Percentiles rank a stretch among this genome's conserved stretches.
Conservation (phyloP, 2,888 invertebrate species). For the Mycogona germanica region DNA sequence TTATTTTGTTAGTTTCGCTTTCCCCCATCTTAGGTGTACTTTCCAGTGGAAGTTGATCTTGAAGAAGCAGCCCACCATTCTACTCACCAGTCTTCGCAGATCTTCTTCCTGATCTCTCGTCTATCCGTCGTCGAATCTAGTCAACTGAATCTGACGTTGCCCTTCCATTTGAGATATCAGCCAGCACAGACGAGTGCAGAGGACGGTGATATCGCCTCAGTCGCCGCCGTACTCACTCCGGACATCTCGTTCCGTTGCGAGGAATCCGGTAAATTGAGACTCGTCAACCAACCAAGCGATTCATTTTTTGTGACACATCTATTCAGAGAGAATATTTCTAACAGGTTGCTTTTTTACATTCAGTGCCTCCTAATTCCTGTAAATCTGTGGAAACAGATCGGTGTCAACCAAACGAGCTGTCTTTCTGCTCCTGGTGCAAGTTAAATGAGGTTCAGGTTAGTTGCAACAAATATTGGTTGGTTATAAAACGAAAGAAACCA, state of each 20-base stretch:
- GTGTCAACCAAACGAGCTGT: no score
- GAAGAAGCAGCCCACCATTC: background rate
- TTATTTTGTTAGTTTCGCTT: background rate
- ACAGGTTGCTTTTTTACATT: no score
- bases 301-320: no score
- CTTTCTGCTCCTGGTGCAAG: no score
- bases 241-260: background rate
- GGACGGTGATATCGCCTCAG: background rate
- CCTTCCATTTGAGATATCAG: background rate
- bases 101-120: background rate
- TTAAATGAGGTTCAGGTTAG: no score
- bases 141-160: background rate
- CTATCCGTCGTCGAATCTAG: background rate
- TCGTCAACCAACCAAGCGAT: no score
- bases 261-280: background rate
- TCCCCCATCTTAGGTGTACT: background rate
- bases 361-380: background rate
- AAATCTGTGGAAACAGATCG: no score
- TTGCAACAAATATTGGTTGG: no score
- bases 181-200: background rate
- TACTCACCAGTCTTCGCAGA: background rate
- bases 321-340: no score
- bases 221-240: background rate
- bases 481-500: no score
- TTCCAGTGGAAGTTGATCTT: background rate